phyloP scores from a whole-genome alignment of 2,113 vertebrate species.

The Sclerurus mexicanus region DNA sequence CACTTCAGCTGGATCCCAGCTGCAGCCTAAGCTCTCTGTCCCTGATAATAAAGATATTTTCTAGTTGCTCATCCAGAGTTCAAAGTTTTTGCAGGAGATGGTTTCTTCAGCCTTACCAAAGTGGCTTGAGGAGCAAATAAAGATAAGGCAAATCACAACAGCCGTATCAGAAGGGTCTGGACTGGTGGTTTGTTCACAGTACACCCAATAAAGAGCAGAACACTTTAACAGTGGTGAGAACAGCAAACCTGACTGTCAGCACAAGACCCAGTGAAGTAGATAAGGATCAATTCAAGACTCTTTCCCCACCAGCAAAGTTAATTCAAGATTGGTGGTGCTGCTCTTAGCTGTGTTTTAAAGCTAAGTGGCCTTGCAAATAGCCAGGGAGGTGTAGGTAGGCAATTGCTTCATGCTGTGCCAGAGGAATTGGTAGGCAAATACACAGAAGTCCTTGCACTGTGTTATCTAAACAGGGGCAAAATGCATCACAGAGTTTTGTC shows the following conservation, averaged over 20 bases:
- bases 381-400: slow-evolving; percentile 11
- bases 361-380: slow-evolving; percentile 43
- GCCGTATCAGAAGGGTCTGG: slow-evolving; percentile 35
- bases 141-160: slow-evolving; percentile 60
- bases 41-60: slow-evolving; percentile 27
- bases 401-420: slow-evolving; percentile 26
- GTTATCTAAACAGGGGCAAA: background rate
- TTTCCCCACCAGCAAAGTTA: slow-evolving; percentile 18
- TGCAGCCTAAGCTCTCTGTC: background rate
- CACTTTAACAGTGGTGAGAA: slow-evolving; percentile 40
- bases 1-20: slow-evolving; percentile 26
- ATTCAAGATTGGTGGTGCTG: slow-evolving; percentile 4
- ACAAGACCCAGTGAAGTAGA: slow-evolving; percentile 46
- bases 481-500: background rate
- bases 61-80: slow-evolving; percentile 51
- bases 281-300: slow-evolving; percentile 34
- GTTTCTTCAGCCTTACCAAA: slow-evolving; percentile 53
- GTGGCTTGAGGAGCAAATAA: slow-evolving; percentile 59
- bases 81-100: slow-evolving; percentile 57
- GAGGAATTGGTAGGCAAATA: slow-evolving; percentile 37
- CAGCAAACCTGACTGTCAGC: slow-evolving; percentile 46
- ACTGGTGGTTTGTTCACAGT: slow-evolving; percentile 51
- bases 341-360: slow-evolving; percentile 36
- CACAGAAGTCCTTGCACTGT: background rate
- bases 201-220: slow-evolving; percentile 47